Percentiles rank a stretch among this genome's conserved stretches.
These are phyloP conservation scores for Dufourea novaeangliae DNA, from an alignment of 1,140 invertebrate genomes.

Conservation along the genomic window DNA sequence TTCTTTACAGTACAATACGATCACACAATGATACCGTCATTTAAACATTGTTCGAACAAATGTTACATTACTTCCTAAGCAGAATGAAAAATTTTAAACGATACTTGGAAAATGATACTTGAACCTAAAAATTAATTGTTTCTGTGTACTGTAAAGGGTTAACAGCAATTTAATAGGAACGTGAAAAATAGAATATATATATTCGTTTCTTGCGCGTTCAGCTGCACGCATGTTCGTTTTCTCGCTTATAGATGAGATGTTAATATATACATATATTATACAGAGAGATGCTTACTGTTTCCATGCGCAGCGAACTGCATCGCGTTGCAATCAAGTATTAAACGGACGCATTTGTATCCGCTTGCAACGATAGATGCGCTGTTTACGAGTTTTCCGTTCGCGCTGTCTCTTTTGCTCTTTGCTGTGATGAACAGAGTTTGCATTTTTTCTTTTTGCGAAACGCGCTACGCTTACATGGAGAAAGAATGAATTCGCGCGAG, in stretches of 20 bases:
- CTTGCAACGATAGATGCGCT: slow-evolving; percentile 39
- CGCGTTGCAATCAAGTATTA: slow-evolving; percentile 37
- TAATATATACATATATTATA: slow-evolving; percentile 34
- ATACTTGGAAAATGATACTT: no score
- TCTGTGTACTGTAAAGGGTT: neutral
- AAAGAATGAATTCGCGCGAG: neutral
- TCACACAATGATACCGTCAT: no score
- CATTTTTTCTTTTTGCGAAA: slow-evolving; percentile 29
- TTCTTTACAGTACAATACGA: neutral
- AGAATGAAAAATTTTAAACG: no score
- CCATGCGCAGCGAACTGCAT: slow-evolving; percentile 13
- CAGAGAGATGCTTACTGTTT: slow-evolving; percentile 36
- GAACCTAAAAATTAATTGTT: no score
- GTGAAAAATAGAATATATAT: slow-evolving; percentile 22
- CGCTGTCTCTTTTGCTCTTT: slow-evolving; percentile 10
- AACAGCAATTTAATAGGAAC: slow-evolving; percentile 22
- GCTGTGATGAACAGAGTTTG: slow-evolving; percentile 40
- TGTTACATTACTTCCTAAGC: no score
- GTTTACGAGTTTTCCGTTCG: slow-evolving; percentile 4
- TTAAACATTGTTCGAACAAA: no score
- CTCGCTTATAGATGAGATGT: slow-evolving; percentile 35
- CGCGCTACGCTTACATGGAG: neutral
- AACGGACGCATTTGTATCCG: slow-evolving; percentile 24
- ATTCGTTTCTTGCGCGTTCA: slow-evolving; percentile 31
- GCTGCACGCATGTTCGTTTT: slow-evolving; percentile 16